These are phyloP conservation scores for Scleropages formosus DNA, from an alignment of 2,797 vertebrate genomes.

Conservation along the genomic window DNA sequence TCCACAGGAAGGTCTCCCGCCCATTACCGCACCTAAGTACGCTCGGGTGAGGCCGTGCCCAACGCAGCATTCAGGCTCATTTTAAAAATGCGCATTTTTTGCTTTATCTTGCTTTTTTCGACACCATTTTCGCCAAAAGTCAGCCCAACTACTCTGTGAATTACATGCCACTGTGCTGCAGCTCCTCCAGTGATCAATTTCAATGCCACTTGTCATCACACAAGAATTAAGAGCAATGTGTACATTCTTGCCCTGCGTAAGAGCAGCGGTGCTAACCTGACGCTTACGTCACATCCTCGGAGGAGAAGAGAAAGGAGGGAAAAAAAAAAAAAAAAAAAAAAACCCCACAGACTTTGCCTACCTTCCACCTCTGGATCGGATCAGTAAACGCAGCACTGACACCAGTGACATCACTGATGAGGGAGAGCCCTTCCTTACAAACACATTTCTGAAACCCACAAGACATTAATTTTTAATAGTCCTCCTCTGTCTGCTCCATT, in stretches of 20 bases:
- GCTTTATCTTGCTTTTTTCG: too few species aligned
- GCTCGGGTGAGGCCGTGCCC: background rate
- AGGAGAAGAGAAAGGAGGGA: too few species aligned
- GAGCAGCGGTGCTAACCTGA: background rate
- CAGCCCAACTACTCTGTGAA: too few species aligned
- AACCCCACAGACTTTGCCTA: too few species aligned
- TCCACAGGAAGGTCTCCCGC: too few species aligned
- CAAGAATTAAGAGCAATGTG: conserved; percentile 6
- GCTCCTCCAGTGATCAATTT: too few species aligned
- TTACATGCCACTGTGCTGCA: too few species aligned
- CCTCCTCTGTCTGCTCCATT: conserved; percentile 81
- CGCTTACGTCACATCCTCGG: background rate
- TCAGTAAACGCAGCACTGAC: conserved; percentile 77
- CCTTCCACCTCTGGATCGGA: conserved; percentile 53
- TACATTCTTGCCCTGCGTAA: background rate
- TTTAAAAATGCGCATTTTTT: too few species aligned
- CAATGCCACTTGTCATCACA: background rate
- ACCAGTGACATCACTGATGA: conserved; percentile 74
- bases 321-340: too few species aligned
- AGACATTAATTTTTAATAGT: conserved; percentile 90
- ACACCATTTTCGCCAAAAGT: too few species aligned
- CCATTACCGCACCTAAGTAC: too few species aligned
- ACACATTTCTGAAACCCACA: conserved; percentile 87
- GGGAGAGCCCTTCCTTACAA: conserved; percentile 72
- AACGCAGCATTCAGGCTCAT: too few species aligned